These are phyloP conservation scores for Neocrepidodera transversa DNA, from an alignment of 2,888 invertebrate genomes.

Conservation along the genomic window DNA sequence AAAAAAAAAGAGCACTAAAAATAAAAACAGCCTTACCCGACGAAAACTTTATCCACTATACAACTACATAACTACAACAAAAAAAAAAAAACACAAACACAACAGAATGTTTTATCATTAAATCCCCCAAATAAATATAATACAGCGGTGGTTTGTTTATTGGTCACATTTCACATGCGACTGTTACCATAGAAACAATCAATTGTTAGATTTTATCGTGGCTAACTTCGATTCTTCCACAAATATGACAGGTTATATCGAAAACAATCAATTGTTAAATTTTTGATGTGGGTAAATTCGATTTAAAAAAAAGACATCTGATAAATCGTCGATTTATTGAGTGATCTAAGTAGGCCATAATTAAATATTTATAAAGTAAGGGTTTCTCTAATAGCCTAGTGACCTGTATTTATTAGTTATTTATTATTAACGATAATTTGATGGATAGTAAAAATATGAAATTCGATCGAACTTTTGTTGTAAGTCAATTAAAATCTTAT, in stretches of 20 bases:
- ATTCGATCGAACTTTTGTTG: too few relatives aligned
- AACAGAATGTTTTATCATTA: conserved; percentile 52
- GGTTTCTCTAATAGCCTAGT: not conserved
- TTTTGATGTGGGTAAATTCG: too few relatives aligned
- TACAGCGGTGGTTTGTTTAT: conserved; percentile 51
- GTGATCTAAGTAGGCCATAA: not conserved
- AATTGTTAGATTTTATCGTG: conserved; percentile 38
- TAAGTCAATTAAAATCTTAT: too few relatives aligned
- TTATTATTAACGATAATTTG: not conserved
- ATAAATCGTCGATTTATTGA: not conserved
- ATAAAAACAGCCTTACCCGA: too few relatives aligned
- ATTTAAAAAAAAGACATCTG: too few relatives aligned
- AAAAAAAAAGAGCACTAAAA: too few relatives aligned
- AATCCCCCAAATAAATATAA: conserved; percentile 43
- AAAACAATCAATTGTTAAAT: too few relatives aligned
- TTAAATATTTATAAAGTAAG: not conserved
- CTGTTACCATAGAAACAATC: conserved; percentile 51
- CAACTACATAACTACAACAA: not conserved
- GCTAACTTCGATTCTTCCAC: not conserved
- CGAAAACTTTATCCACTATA: too few relatives aligned
- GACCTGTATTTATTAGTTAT: not conserved
- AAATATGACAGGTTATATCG: too few relatives aligned
- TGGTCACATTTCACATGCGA: conserved; percentile 49
- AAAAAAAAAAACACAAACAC: conserved; percentile 40
- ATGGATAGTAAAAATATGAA: too few relatives aligned